Conservation (phyloP, 1,140 invertebrate species). For the Drosophila simulans region DNA sequence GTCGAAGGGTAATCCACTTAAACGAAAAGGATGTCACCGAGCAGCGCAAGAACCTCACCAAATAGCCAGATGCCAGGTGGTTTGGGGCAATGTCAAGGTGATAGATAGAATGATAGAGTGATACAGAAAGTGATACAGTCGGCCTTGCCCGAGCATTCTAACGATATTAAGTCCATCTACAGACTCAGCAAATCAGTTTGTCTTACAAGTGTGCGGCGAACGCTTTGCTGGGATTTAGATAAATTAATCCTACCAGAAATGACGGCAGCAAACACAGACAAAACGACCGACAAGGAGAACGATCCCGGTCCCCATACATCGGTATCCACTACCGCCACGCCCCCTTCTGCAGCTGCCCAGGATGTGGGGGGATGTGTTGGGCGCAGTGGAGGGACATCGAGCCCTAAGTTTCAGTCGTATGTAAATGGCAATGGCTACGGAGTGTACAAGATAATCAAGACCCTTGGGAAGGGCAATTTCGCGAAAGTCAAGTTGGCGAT, state of each 20-base stretch:
- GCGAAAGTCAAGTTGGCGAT: constrained; percentile 99
- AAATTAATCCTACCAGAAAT: constrained; percentile 17
- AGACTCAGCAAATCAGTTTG: constrained; percentile 50
- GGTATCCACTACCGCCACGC: neutral
- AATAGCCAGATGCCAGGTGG: constrained; percentile 44
- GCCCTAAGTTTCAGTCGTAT: constrained; percentile 61
- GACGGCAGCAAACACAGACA: constrained; percentile 37
- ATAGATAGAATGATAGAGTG: too few species aligned
- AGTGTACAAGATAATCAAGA: constrained; percentile 99
- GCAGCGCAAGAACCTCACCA: constrained; percentile 74
- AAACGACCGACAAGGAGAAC: constrained; percentile 62
- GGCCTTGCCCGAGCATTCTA: neutral
- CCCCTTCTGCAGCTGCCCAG: neutral
- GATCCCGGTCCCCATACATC: constrained; percentile 1
- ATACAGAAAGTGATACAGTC: constrained; percentile 17
- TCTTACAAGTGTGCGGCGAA: constrained; percentile 48
- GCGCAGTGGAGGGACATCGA: constrained; percentile 3
- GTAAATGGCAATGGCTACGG: constrained; percentile 84
- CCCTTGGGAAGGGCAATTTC: constrained; percentile 99
- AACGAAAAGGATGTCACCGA: constrained; percentile 70
- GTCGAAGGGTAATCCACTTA: constrained; percentile 61
- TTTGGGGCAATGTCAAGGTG: neutral
- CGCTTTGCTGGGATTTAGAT: constrained; percentile 10
- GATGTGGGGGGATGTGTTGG: constrained; percentile 21
- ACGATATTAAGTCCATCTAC: constrained; percentile 29